Base-by-base conservation (phyloP, 30 jellyfish, hydroid and myxozoan species). In the Hydractinia symbiolongicarpus region DNA sequence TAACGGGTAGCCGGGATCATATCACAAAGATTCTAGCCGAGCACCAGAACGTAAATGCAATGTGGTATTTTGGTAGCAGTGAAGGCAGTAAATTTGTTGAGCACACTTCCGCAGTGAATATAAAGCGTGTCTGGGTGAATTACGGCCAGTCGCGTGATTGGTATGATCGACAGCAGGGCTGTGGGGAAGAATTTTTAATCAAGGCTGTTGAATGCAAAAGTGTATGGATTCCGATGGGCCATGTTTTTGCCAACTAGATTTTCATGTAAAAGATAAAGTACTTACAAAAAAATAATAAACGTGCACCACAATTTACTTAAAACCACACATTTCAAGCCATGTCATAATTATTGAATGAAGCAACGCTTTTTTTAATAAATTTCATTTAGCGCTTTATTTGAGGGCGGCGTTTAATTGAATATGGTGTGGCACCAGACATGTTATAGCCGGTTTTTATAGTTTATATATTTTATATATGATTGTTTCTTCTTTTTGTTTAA, bases 181-280 rank as follows among this genome's bases (percentile, higher is more conserved):
- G 93, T 53, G 95, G 98, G 55, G 98, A 92, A 62, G 98, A 92
- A 74, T 92, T 92, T 75, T 76, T 92, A 52, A 76, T 92, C 62
- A 89, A 95, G 53, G 87, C 98, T 57, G 98, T 92, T 0, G 98
- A 92, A 54, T 83, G 95, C 69, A 92, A 92, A 82, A 92, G 71
- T 79, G 88, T 92, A 7, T 92, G 98, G 98, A 87, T 92, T 7
- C 96, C 98, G 8, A 92, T 92, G 98, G 98, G 98, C 55, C 96
- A 92, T 64, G 87, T 92, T 8, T 92, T 80, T 83, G 98, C 98
- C 44, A 92, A 92, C 75, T 92, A 78, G 53, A 7, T 8, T 49
- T 6, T 72, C n/a, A 64, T 6, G 9, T 7, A 64, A 64, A 58
- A 58, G 2, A 30, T 1, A 30, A 30, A 30, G 44, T 30, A 30